Evolutionary conservation across 2,888 invertebrate species (phyloP).

Genomic region (Xanthorhoe spadicearia): DNA sequence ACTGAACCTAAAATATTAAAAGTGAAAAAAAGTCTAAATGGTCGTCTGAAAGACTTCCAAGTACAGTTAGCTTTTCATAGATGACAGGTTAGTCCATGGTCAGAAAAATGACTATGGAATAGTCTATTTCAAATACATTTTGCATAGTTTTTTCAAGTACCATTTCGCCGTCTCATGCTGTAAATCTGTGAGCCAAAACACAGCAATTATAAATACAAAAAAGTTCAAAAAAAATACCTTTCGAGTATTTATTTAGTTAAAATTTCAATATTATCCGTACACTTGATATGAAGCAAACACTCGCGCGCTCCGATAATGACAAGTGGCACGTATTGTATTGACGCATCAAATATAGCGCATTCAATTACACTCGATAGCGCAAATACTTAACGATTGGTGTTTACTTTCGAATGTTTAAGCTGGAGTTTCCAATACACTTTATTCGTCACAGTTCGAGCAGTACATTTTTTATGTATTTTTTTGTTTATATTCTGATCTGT

Average conservation of each 20-base stretch:
- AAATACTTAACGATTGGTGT: constrained; percentile 31
- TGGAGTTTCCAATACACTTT: neutral
- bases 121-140: too few species aligned
- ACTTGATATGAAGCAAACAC: constrained; percentile 15
- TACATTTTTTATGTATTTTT: too few species aligned
- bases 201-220: neutral
- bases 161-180: too few species aligned
- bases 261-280: constrained; percentile 3
- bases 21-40: too few species aligned
- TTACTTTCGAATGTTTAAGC: constrained; percentile 19
- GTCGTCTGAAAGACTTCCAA: too few species aligned
- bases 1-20: too few species aligned
- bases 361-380: constrained; percentile 30
- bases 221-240: neutral
- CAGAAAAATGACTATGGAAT: too few species aligned
- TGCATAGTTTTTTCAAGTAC: too few species aligned
- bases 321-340: constrained; percentile 28
- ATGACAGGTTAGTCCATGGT: too few species aligned
- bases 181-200: too few species aligned
- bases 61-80: too few species aligned
- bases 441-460: neutral
- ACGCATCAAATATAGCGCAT: constrained; percentile 15
- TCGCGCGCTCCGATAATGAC: constrained; percentile 6
- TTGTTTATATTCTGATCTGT: too few species aligned
- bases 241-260: neutral